phyloP scores from a whole-genome alignment of 2,113 vertebrate genomes.

The Coptodon bakossiorum region DNA sequence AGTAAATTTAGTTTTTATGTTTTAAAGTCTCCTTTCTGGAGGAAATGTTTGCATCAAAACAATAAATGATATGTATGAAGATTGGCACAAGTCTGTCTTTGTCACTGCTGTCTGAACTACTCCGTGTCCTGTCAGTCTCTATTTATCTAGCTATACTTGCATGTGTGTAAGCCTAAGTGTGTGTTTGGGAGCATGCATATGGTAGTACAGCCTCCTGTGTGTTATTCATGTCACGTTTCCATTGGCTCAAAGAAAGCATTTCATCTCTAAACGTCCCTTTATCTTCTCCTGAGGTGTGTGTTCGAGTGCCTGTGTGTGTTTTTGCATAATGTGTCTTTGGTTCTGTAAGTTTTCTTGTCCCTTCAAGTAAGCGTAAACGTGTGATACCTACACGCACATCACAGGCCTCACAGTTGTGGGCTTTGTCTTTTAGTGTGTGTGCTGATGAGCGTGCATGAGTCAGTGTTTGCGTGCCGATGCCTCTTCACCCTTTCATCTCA shows the following conservation, averaged over 20 bases:
- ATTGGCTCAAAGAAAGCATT: slow-evolving; percentile 44
- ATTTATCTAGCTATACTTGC: neutral
- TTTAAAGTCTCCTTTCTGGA: neutral
- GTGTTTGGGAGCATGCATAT: neutral
- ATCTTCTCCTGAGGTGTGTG: slow-evolving; percentile 40
- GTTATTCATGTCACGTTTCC: slow-evolving; percentile 40
- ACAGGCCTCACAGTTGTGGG: slow-evolving; percentile 14
- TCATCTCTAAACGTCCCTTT: slow-evolving; percentile 51
- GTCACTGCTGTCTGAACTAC: neutral
- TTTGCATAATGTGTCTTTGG: slow-evolving; percentile 8
- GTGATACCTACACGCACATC: neutral
- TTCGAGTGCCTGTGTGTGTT: neutral
- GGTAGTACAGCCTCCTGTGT: neutral
- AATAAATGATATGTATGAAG: neutral
- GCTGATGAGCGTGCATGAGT: neutral
- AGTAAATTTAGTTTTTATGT: neutral
- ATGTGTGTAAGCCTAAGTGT: neutral
- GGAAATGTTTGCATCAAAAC: neutral
- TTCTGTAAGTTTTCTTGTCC: slow-evolving; percentile 1
- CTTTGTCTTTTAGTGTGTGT: neutral
- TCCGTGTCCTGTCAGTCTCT: neutral
- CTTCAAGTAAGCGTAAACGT: neutral
- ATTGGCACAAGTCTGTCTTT: neutral
- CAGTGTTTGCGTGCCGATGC: slow-evolving; percentile 8
- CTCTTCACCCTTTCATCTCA: slow-evolving; percentile 64